Base-by-base conservation (phyloP, 2,888 invertebrate species). In the Campoletis raptor region DNA sequence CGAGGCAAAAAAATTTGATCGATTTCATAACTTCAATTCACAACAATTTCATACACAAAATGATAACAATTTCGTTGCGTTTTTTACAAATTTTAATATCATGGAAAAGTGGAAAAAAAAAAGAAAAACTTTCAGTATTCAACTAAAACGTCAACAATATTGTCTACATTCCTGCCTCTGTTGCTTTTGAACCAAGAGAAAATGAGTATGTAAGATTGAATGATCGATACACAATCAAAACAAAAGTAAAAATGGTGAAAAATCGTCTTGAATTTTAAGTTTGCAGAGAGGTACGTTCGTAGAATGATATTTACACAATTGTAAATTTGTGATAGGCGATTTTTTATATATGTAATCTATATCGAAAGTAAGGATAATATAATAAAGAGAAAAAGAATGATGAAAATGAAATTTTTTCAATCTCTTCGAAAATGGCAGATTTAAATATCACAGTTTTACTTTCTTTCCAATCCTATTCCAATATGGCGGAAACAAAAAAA, bases 231-330 rank as follows among this genome's bases (percentile, higher is more conserved):
- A 76, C 74, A 70, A 85, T 74, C 10, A 54, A 21, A 21, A 42
- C 66, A 64, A 73, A 73, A 48, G 67, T n/a, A 66, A 66, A 72
- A 40, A 6, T 52, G 54, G 52, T 64, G n/a, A 52, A 76, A 30
- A 61, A 83, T 76, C 70, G 80, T 83, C 80, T 54, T 66, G 48
- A 80, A 54, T 79, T 64, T 80, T 72, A 66, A 78, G 73, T 57
- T 70, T 57, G 37, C 52, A 30, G 37, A 12, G 40, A 66, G 52
- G 57, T 74, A 83, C 83, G 81, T 83, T 80, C 80, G 80, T 86
- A 86, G 85, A 83, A 72, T 83, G 61, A 72, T 76, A 85, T 86
- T 76, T 83, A 83, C 83, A 86, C 76, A 86, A 86, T 83, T 86
- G 83, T 86, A 80, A 74, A 86, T 86, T 86, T 86, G 83, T 80